Percentiles rank a stretch among this genome's conserved stretches.
These are phyloP conservation scores for Cheirogaleus medius DNA, from an alignment of 2,113 vertebrate genomes.

Conservation along the genomic window DNA sequence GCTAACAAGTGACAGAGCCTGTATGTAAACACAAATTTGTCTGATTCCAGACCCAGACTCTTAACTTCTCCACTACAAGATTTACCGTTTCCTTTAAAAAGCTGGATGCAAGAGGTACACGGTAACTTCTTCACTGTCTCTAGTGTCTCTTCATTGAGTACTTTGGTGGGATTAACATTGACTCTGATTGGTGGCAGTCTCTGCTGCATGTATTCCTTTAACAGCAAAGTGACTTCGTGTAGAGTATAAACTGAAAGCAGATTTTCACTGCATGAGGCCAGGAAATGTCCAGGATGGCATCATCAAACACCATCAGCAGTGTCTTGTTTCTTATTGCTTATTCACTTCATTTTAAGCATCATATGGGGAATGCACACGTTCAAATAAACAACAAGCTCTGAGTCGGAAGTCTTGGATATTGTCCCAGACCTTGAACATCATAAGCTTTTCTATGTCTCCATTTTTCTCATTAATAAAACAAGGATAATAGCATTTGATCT, in stretches of 20 bases:
- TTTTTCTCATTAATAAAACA: slow-evolving; percentile 57
- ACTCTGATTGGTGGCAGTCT: background rate
- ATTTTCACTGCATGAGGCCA: background rate
- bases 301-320: no score
- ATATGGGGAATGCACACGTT: background rate
- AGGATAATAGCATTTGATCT: slow-evolving; percentile 17
- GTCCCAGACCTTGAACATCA: background rate
- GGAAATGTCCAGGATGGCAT: background rate
- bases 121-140: background rate
- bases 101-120: background rate
- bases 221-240: background rate
- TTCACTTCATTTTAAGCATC: background rate
- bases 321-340: background rate
- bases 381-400: background rate
- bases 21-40: background rate
- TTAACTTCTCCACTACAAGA: background rate
- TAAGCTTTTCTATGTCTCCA: slow-evolving; percentile 3
- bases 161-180: background rate
- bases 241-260: background rate
- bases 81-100: background rate
- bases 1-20: background rate
- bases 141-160: background rate
- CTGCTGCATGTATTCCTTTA: background rate
- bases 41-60: background rate
- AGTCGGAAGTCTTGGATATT: background rate